These are phyloP conservation scores for Epizoanthus rinbou DNA, from an alignment of 92 coral and sea anemone species.

Conservation along the genomic window DNA sequence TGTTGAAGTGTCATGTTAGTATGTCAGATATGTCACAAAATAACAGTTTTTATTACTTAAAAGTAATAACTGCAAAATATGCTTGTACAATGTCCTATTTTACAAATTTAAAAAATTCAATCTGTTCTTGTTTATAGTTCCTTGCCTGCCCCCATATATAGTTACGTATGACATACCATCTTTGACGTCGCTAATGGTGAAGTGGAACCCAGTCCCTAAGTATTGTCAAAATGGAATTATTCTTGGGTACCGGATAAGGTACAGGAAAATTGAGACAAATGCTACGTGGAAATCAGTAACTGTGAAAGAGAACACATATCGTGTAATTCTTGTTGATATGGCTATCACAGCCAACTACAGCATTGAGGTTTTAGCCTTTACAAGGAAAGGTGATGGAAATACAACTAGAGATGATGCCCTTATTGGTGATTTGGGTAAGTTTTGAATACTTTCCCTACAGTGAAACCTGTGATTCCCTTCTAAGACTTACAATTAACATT, in stretches of 20 bases:
- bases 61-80: not conserved
- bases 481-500: too few relatives aligned
- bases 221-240: constrained; percentile 72
- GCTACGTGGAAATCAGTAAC: constrained; percentile 38
- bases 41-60: too few relatives aligned
- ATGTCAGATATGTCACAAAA: too few relatives aligned
- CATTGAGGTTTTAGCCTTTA: constrained; percentile 66
- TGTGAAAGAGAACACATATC: constrained; percentile 41
- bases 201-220: constrained; percentile 59
- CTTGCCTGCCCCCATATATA: constrained; percentile 70
- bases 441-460: too few relatives aligned
- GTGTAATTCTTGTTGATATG: constrained; percentile 54
- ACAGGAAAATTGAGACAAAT: constrained; percentile 45
- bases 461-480: too few relatives aligned
- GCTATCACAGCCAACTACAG: constrained; percentile 68
- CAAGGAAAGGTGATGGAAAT: constrained; percentile 78
- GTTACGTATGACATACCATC: constrained; percentile 61
- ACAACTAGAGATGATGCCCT: constrained; percentile 50
- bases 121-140: constrained; percentile 37
- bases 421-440: constrained; percentile 58
- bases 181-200: constrained; percentile 35
- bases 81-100: not conserved
- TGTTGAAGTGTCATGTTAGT: too few relatives aligned
- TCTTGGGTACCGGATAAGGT: constrained; percentile 69
- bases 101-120: not conserved